Conservation (phyloP, 2,888 invertebrate species). For the Allacma fusca region DNA sequence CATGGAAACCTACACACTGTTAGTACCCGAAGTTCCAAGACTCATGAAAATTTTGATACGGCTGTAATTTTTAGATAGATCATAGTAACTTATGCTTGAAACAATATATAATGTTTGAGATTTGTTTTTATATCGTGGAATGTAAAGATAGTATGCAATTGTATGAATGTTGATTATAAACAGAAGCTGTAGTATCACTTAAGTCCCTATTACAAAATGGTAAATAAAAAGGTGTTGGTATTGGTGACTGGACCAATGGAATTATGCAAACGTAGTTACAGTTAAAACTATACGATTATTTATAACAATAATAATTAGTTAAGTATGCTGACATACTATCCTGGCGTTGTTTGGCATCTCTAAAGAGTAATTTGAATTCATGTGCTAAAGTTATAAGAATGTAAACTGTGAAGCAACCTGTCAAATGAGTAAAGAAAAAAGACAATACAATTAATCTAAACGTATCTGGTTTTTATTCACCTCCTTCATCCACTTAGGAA, state of each 20-base stretch:
- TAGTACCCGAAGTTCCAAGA: too few species aligned
- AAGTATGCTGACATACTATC: neutral
- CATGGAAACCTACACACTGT: too few species aligned
- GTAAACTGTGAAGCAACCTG: neutral
- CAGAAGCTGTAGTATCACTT: too few species aligned
- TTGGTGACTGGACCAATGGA: conserved; percentile 22
- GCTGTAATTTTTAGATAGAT: too few species aligned
- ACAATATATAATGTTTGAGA: too few species aligned
- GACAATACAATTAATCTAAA: conserved; percentile 36
- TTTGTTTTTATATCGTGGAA: too few species aligned
- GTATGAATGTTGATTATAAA: too few species aligned
- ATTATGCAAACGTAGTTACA: conserved; percentile 1
- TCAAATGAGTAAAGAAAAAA: conserved; percentile 22
- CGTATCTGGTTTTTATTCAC: conserved; percentile 39
- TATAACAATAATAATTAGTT: conserved; percentile 6
- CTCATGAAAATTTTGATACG: too few species aligned
- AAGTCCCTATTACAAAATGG: too few species aligned
- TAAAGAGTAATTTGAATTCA: neutral
- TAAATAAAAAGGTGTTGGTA: conserved; percentile 14
- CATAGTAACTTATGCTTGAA: too few species aligned
- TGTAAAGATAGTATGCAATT: too few species aligned
- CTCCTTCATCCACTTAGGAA: conserved; percentile 18
- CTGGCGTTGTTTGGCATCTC: neutral
- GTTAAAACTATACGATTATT: neutral
- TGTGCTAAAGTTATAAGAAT: conserved; percentile 4